Evolutionary conservation across 2,888 invertebrate genomes (phyloP).

Genomic region (Rhagium mordax): DNA sequence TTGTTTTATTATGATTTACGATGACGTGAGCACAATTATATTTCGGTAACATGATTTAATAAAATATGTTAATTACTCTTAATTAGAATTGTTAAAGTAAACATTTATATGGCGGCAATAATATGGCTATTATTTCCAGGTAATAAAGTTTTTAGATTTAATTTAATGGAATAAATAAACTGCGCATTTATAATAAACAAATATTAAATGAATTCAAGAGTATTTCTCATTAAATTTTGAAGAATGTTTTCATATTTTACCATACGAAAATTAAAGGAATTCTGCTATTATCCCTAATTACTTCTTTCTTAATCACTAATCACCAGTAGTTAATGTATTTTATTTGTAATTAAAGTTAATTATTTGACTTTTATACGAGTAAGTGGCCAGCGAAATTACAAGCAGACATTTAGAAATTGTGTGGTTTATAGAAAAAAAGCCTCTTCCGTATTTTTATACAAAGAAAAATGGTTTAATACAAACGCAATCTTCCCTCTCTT

Average conservation of each 20-base stretch:
- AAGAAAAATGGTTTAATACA: background rate
- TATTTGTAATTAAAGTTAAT: conserved; percentile 40
- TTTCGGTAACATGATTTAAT: conserved; percentile 31
- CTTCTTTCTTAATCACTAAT: conserved; percentile 41
- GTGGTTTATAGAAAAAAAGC: too few relatives aligned
- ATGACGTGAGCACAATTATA: conserved; percentile 14
- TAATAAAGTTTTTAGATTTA: conserved; percentile 21
- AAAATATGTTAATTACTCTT: conserved; percentile 22
- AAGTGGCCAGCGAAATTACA: background rate
- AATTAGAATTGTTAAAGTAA: conserved; percentile 25
- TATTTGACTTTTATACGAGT: conserved; percentile 11
- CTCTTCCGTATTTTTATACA: too few relatives aligned
- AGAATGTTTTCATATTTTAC: conserved; percentile 13
- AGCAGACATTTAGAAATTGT: background rate
- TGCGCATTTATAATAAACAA: conserved; percentile 24
- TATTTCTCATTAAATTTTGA: conserved; percentile 23
- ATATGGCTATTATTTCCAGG: conserved; percentile 28
- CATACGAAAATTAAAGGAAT: conserved; percentile 8
- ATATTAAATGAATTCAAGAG: conserved; percentile 10
- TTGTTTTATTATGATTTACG: conserved; percentile 6
- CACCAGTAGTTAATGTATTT: conserved; percentile 46
- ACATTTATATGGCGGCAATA: conserved; percentile 24
- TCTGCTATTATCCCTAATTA: conserved; percentile 25
- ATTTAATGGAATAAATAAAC: conserved; percentile 27
- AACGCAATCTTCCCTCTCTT: background rate